Conservation (phyloP, 2,113 vertebrate species). For the Apistogramma diplotaenia region DNA sequence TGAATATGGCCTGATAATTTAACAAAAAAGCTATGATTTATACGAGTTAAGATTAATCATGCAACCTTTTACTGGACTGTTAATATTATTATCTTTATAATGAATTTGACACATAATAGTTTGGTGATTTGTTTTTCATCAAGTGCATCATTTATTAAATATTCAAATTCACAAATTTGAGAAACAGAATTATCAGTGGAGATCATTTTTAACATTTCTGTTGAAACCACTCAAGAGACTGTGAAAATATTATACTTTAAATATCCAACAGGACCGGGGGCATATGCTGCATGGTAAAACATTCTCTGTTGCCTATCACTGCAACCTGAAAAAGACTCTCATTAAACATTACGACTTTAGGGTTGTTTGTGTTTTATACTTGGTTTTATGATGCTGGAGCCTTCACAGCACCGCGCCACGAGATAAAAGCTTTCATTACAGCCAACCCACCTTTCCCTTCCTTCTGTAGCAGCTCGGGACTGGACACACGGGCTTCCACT, state of each 20-base stretch:
- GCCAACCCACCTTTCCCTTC: slow-evolving; percentile 95
- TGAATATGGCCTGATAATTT: background rate
- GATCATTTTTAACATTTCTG: background rate
- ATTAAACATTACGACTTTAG: slow-evolving; percentile 89
- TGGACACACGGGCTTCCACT: slow-evolving; percentile 88
- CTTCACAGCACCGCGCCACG: slow-evolving; percentile 83
- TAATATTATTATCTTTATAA: background rate
- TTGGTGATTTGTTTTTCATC: background rate
- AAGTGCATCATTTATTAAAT: background rate
- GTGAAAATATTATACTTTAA: background rate
- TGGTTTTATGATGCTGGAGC: slow-evolving; percentile 87
- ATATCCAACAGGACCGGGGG: slow-evolving; percentile 15
- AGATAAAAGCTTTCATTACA: slow-evolving; percentile 86
- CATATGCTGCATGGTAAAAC: slow-evolving; percentile 56
- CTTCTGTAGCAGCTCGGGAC: slow-evolving; percentile 91
- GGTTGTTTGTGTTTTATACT: slow-evolving; percentile 88
- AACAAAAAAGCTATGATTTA: background rate
- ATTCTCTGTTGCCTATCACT: slow-evolving; percentile 74
- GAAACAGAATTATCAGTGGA: background rate
- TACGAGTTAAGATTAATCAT: background rate
- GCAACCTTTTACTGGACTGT: background rate
- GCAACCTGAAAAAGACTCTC: slow-evolving; percentile 82
- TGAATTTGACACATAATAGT: background rate
- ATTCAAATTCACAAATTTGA: background rate
- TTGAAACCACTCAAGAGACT: background rate